Evolutionary conservation across 1,140 invertebrate genomes (phyloP).

Genomic region (Whitmania pigra): DNA sequence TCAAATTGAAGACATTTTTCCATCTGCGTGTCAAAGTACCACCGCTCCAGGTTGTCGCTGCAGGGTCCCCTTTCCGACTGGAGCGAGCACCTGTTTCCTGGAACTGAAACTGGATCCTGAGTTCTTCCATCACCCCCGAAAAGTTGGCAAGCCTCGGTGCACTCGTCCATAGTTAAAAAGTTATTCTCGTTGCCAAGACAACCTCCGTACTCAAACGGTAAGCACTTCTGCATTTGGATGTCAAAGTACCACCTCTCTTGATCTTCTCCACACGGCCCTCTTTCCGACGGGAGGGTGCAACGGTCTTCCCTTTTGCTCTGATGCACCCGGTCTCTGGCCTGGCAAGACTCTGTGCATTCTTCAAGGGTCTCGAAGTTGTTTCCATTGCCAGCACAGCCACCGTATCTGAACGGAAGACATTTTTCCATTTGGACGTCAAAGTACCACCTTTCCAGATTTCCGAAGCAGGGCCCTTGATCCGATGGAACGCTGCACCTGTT

Average conservation of each 20-base stretch:
- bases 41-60: constrained; percentile 4
- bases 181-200: constrained; percentile 61
- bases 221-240: constrained; percentile 60
- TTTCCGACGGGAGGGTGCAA: constrained; percentile 53
- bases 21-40: constrained; percentile 22
- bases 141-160: constrained; percentile 36
- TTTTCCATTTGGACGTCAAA: constrained; percentile 45
- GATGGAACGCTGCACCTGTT: constrained; percentile 12
- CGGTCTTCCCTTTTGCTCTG: too few species aligned
- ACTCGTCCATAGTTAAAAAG: constrained; percentile 72
- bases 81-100: not conserved
- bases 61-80: constrained; percentile 8
- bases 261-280: constrained; percentile 69
- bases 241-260: constrained; percentile 68
- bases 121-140: not conserved
- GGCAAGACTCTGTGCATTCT: constrained; percentile 31
- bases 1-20: constrained; percentile 22
- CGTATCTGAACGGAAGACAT: constrained; percentile 51
- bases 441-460: constrained; percentile 39
- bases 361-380: constrained; percentile 49
- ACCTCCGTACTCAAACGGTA: constrained; percentile 85
- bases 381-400: constrained; percentile 53
- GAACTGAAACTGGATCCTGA: not conserved
- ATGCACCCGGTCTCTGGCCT: constrained; percentile 33
- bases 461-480: not conserved